Base-by-base conservation (phyloP, 2,888 invertebrate species). In the Phyllotreta cruciferae region DNA sequence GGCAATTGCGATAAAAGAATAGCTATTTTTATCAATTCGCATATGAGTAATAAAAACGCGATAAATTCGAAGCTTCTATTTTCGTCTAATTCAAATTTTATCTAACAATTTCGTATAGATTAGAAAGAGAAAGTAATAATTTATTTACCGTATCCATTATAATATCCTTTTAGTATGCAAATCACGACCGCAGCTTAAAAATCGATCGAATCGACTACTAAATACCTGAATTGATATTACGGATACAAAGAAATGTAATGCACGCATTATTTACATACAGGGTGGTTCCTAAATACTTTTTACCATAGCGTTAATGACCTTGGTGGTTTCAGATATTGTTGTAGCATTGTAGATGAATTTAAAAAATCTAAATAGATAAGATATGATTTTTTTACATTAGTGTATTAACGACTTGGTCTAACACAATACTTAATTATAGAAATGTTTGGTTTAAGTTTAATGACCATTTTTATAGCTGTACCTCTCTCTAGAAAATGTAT, bases 51-150 rank as follows among this genome's bases (percentile, higher is more conserved):
- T 24, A 24, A 24, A 24, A 24, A 24, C 24, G 24, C 24, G 24
- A 24, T 24, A 24, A 24, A 24, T 24, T 24, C 4, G 24, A 24
- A 4, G 4, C 24, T 24, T 24, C 2, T 24, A 24, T 24, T 1
- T 24, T 24, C 4, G 24, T 24, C 24, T 24, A 3, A 24, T 24
- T 24, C 4, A 24, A 4, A 24, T 24, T 24, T 24, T 4, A 24
- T 1, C 4, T 24, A 24, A 24, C 24, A 24, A 24, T 24, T 24
- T 24, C 24, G 4, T 35, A 34, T 35, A 35, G 35, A 49, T 49
- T 49, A 49, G 49, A 49, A 49, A 49, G 49, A 49, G 49, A 49
- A 49, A 49, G 49, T 49, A 49, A 49, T 49, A 49, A 35, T 49
- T 49, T 49, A 49, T 49, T 49, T 49, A 35, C 49, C 11, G 34